Percentiles rank a stretch among this genome's conserved stretches.
These are phyloP conservation scores for Odontocolon sp. DNA, from an alignment of 2,888 invertebrate species.

Conservation along the genomic window DNA sequence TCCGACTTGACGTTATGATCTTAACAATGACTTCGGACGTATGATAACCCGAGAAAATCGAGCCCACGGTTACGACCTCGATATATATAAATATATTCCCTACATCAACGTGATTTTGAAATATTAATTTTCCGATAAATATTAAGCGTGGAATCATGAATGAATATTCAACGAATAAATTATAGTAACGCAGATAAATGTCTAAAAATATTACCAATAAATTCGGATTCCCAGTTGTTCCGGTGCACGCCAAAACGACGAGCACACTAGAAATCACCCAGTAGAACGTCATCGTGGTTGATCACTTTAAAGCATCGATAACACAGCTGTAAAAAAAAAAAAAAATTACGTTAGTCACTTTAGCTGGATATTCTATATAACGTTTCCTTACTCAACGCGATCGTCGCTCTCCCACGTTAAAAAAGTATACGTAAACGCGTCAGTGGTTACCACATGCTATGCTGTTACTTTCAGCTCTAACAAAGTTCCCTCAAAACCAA, in stretches of 20 bases:
- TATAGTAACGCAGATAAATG: not conserved
- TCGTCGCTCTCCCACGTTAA: not conserved
- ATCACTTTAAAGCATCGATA: constrained; percentile 1
- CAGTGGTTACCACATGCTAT: constrained; percentile 5
- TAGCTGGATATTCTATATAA: no score
- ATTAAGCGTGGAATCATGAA: not conserved
- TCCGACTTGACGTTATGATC: no score
- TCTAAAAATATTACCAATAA: constrained; percentile 28
- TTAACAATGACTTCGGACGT: not conserved
- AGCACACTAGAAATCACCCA: constrained; percentile 8
- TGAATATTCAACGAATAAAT: not conserved
- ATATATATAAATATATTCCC: no score
- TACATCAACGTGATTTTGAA: no score
- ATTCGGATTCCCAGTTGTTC: constrained; percentile 3
- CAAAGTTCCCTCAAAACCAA: no score
- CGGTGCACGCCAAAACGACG: constrained; percentile 6
- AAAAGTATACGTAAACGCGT: not conserved
- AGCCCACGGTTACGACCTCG: not conserved
- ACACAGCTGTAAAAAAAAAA: constrained; percentile 15
- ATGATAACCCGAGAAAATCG: not conserved
- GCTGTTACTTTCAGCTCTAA: not conserved
- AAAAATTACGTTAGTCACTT: not conserved
- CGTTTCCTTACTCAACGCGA: not conserved
- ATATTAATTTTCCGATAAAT: no score
- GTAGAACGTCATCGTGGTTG: constrained; percentile 19